Conservation (phyloP, 2,888 invertebrate genomes). For the Cerceris rybyensis region DNA sequence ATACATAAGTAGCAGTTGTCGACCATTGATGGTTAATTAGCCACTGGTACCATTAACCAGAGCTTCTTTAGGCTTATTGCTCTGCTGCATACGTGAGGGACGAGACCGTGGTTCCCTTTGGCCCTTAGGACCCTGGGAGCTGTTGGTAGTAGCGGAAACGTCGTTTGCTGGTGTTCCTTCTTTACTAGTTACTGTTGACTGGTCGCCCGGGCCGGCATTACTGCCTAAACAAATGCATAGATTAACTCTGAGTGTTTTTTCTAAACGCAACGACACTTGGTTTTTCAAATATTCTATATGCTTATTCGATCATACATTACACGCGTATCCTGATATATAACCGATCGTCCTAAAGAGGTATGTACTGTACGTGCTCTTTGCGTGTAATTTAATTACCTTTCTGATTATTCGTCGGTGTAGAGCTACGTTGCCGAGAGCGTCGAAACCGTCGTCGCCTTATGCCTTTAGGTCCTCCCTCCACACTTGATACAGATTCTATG, state of each 20-base stretch:
- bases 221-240: constrained; percentile 72
- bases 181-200: constrained; percentile 76
- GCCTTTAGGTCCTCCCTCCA: constrained; percentile 83
- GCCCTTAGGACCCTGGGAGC: constrained; percentile 78
- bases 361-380: background rate
- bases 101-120: constrained; percentile 79
- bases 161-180: constrained; percentile 78
- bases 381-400: constrained; percentile 72
- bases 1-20: constrained; percentile 64
- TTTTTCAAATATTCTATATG: constrained; percentile 6
- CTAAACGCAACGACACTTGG: background rate
- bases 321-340: constrained; percentile 14
- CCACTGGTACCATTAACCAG: constrained; percentile 87
- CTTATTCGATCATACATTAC: background rate
- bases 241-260: constrained; percentile 57
- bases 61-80: constrained; percentile 85
- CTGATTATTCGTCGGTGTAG: constrained; percentile 77
- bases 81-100: constrained; percentile 79
- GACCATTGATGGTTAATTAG: constrained; percentile 71
- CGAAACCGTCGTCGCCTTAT: constrained; percentile 77
- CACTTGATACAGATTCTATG: constrained; percentile 85
- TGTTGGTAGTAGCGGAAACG: constrained; percentile 75
- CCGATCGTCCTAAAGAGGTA: constrained; percentile 64
- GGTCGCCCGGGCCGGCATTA: constrained; percentile 77
- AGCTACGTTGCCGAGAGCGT: constrained; percentile 78